These are phyloP conservation scores for Saccostrea glomerata DNA, from an alignment of 1,140 invertebrate species.

Conservation along the genomic window DNA sequence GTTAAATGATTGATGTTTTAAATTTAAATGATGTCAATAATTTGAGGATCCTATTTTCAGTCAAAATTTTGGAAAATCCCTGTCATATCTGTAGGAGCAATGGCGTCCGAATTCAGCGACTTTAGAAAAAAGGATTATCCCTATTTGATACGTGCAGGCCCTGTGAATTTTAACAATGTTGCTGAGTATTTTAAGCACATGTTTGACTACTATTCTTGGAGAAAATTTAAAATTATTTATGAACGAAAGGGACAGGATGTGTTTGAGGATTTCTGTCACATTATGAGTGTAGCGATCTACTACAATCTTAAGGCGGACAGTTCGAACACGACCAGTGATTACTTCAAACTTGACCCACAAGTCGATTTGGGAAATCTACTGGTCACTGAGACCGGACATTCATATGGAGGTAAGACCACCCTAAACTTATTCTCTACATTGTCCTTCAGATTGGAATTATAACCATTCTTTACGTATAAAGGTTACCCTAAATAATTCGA, in stretches of 20 bases:
- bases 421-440: no score
- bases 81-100: slow-evolving; percentile 90
- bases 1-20: no score
- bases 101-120: slow-evolving; percentile 86
- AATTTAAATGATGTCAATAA: no score
- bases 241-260: slow-evolving; percentile 83
- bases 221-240: slow-evolving; percentile 85
- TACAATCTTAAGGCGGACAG: slow-evolving; percentile 54
- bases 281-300: slow-evolving; percentile 46
- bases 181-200: slow-evolving; percentile 85
- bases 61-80: slow-evolving; percentile 91
- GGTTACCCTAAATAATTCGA: no score
- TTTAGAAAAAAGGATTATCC: slow-evolving; percentile 82
- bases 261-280: slow-evolving; percentile 63
- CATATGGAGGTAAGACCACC: slow-evolving; percentile 58
- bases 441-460: no score
- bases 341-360: slow-evolving; percentile 52
- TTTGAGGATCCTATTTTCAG: slow-evolving; percentile 77
- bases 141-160: slow-evolving; percentile 91
- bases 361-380: slow-evolving; percentile 46
- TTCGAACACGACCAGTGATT: slow-evolving; percentile 48
- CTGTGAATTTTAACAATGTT: slow-evolving; percentile 87
- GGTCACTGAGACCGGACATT: slow-evolving; percentile 51
- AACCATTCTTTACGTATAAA: no score
- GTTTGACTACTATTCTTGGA: slow-evolving; percentile 83